Evolutionary conservation across 1,140 invertebrate genomes (phyloP), one percentile per base, ranked within the genome.

Genomic region (Elymnias hypermnestra): DNA sequence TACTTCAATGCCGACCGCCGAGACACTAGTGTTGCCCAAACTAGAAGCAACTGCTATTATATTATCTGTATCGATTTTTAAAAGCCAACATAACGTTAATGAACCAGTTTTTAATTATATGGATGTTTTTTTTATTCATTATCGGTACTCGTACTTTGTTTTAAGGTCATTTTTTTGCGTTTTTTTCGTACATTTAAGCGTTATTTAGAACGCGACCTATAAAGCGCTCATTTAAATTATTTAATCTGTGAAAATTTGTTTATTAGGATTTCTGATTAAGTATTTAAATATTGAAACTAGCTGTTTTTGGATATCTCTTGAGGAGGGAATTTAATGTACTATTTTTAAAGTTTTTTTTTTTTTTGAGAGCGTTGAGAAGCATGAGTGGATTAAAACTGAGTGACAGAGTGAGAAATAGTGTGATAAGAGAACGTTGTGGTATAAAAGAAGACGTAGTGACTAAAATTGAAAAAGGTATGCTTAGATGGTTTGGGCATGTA

Each of bases 1-100:
- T 58, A 40, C 57, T n/a, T 72, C 77, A 82, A 58, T 76, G 77
- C 63, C 75, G 59, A 46, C 23, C 49, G 50, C 58, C 57, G 52
- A 63, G 55, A 57, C 52, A 63, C 60, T 61, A 59, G 57, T 55
- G 54, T 31, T 53, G 57, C 37, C 19, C 56, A 52, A 57, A 45
- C 47, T 52, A 51, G 43, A 55, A 60, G 35, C 54, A 41, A 61
- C n/a, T n/a, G n/a, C n/a, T n/a, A n/a, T 61, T 61, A 53, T 50
- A 58, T 55, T 49, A 51, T 35, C 28, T 52, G 38, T 48, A 60
- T 60, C 40, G 38, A 54, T 40, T 45, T 49, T 49, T n/a, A n/a
- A 58, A 44, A 25, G 28, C 46, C 33, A 41, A 36, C 39, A 43
- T 50, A 41, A 41, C 40, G 47, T 45, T 45, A 45, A 44, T 51